phyloP scores from a whole-genome alignment of 2,113 vertebrate genomes.

The Xyliphius kryptos region DNA sequence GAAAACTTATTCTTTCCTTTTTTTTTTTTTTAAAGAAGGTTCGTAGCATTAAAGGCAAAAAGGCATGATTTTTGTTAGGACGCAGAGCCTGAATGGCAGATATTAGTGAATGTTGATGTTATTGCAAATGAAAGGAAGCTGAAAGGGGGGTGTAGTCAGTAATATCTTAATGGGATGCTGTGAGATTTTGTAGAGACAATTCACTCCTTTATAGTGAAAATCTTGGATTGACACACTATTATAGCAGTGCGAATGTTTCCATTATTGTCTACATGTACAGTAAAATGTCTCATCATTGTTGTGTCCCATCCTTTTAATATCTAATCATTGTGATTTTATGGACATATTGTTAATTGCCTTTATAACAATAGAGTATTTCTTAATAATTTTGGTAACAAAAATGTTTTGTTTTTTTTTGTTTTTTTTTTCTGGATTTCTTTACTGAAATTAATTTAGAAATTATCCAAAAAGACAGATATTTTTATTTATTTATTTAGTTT shows the following conservation, averaged over 20 bases:
- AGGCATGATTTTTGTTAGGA: conserved; percentile 15
- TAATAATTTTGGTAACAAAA: not conserved
- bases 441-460: not conserved
- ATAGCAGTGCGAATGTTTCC: not conserved
- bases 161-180: not conserved
- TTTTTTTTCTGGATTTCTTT: conserved; percentile 2
- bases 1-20: conserved; percentile 23
- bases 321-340: not conserved
- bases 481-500: too few relatives aligned
- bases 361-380: not conserved
- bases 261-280: not conserved
- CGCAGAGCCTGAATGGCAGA: not conserved
- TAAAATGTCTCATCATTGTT: not conserved
- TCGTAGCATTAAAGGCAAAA: conserved; percentile 4
- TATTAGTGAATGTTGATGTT: not conserved
- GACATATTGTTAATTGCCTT: not conserved
- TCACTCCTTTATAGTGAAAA: not conserved
- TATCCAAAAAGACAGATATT: not conserved
- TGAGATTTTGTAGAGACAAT: not conserved
- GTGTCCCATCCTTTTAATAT: not conserved
- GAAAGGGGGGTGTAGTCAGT: not conserved
- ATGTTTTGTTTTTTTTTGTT: too few relatives aligned
- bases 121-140: not conserved
- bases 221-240: not conserved
- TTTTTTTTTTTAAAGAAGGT: conserved; percentile 35